These are phyloP conservation scores for Atractosteus spatula DNA, from an alignment of 2,113 vertebrate genomes.

Conservation along the genomic window DNA sequence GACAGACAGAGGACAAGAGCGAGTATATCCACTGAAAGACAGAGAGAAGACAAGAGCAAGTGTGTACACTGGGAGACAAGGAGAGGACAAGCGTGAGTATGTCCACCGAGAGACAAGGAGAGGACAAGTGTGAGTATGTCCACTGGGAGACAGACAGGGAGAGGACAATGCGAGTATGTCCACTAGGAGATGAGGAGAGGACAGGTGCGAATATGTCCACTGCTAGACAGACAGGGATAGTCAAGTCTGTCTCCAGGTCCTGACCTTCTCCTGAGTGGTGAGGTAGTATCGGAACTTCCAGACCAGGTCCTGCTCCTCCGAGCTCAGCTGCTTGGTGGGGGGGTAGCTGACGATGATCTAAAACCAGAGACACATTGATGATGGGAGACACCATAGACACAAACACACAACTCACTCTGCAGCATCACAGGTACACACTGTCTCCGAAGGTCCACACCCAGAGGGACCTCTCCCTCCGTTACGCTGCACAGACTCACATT, in stretches of 20 bases:
- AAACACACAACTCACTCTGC: not conserved
- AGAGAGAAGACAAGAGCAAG: not conserved
- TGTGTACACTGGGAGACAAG: no score
- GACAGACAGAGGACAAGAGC: not conserved
- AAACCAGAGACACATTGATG: constrained; percentile 15
- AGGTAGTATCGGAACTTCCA: constrained; percentile 99
- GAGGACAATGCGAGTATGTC: no score
- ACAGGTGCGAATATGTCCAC: no score
- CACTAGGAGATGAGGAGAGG: no score
- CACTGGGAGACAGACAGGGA: no score
- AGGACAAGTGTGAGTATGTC: no score
- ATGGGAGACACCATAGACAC: not conserved
- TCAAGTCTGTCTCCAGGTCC: no score
- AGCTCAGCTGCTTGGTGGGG: constrained; percentile 92
- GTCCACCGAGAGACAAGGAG: no score
- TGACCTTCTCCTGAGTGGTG: constrained; percentile 94
- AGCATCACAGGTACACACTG: not conserved
- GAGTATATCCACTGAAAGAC: not conserved
- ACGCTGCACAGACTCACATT: constrained; percentile 70
- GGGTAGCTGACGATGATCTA: constrained; percentile 97
- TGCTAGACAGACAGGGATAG: no score
- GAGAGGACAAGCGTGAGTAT: no score
- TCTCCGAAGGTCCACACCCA: no score
- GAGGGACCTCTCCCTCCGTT: no score
- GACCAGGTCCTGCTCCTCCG: constrained; percentile 95